Evolutionary conservation across 2,113 vertebrate species (phyloP), one percentile per base, ranked within the genome.

Genomic region (Promerops cafer): DNA sequence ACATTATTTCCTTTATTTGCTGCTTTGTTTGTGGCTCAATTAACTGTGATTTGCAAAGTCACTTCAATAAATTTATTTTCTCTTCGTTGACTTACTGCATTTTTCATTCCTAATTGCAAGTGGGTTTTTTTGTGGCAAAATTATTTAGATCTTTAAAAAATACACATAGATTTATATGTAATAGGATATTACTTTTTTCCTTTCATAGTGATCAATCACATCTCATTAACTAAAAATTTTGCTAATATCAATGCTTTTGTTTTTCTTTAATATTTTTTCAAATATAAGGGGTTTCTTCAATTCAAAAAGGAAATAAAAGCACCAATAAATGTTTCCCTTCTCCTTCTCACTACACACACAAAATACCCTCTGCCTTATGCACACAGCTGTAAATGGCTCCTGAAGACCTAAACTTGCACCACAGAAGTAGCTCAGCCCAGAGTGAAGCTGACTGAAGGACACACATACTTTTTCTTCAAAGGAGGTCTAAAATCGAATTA

Each of bases 1-100:
- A 96, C 94, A 82, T 95, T 97, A 96, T 96, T 98, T 96, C 90
- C 95, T 97, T 97, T 95, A 97, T 97, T 97, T 98, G 97, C 95
- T 97, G 93, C 96, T 97, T 96, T 93, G 89, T 96, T 97, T 97
- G 86, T 89, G 74, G 87, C 72, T 97, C 95, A 98, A 88, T 97
- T 97, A 97, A 96, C 93, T 93, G 59, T 95, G 91, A 97, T 97
- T 96, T 98, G 94, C 76, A 96, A 97, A 97, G 79, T 96, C 54
- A 28, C 84, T 59, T 92, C 90, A 96, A 91, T 96, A 95, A 90
- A 96, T 96, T 97, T 96, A 85, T 92, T 92, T 97, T 92, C 52
- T 93, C 83, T 94, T 93, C 18, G 1, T 37, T 61, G 70, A 15
- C 85, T 88, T 96, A 88, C 70, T 93, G 44, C 52, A 89, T 89